phyloP scores from a whole-genome alignment of 2,797 vertebrate species.

The Coracias cyanogaster region DNA sequence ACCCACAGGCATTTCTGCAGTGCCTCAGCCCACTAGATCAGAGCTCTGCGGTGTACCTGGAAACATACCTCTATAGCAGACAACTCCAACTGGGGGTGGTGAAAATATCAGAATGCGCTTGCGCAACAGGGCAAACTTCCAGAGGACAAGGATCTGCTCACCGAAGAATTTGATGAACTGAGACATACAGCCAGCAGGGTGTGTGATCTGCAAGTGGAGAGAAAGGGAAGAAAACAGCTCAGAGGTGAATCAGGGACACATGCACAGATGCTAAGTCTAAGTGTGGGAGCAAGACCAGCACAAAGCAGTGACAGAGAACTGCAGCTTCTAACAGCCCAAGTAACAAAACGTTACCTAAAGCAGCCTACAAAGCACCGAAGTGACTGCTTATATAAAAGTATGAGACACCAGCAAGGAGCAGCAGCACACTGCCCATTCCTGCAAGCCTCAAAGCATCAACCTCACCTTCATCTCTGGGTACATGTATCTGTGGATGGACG shows the following conservation, averaged over 20 bases:
- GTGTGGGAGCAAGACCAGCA: conserved; percentile 27
- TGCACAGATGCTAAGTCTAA: conserved; percentile 55
- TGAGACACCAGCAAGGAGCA: not conserved
- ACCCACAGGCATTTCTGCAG: not conserved
- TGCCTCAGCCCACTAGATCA: not conserved
- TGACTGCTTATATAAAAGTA: conserved; percentile 1
- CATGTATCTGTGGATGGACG: conserved; percentile 94
- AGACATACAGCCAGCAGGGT: conserved; percentile 99
- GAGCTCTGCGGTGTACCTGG: conserved; percentile 39
- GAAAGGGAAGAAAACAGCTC: not conserved
- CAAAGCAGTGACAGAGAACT: not conserved
- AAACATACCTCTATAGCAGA: conserved; percentile 94
- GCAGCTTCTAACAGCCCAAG: not conserved
- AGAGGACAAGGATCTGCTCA: conserved; percentile 96
- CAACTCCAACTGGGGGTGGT: conserved; percentile 95
- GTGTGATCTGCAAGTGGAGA: conserved; percentile 89
- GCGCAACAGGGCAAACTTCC: conserved; percentile 96
- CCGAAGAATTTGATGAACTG: conserved; percentile 99
- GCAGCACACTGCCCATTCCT: not conserved
- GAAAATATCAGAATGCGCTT: conserved; percentile 98
- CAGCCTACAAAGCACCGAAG: not conserved
- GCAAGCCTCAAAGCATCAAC: not conserved
- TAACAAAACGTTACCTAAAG: conserved; percentile 4
- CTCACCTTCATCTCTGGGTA: conserved; percentile 98
- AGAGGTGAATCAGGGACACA: conserved; percentile 17